Conservation (phyloP, 2,113 vertebrate species). For the Thalassoma bifasciatum region DNA sequence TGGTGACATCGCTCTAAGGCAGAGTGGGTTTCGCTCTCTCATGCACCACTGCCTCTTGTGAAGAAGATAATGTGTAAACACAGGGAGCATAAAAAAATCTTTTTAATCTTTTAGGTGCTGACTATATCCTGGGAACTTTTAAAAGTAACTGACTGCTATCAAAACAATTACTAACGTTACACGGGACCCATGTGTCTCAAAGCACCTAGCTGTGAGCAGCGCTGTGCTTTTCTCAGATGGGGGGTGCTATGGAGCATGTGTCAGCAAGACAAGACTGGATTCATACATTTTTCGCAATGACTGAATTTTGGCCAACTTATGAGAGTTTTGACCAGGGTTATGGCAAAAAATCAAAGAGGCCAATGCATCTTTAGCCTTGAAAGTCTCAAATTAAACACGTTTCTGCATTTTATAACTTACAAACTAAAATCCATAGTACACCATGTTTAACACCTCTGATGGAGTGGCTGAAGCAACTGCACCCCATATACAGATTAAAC, state of each 20-base stretch:
- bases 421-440: not conserved
- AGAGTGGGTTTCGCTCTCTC: constrained; percentile 39
- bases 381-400: not conserved
- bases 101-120: not conserved
- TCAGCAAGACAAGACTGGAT: not conserved
- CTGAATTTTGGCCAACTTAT: too few relatives aligned
- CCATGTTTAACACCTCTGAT: not conserved
- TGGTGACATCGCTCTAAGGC: constrained; percentile 40
- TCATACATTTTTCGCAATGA: not conserved
- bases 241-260: too few relatives aligned
- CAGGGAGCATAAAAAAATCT: not conserved
- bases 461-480: constrained; percentile 13
- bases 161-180: not conserved
- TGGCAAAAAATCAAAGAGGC: too few relatives aligned
- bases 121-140: not conserved
- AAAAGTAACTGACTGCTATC: not conserved
- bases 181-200: too few relatives aligned
- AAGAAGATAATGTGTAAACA: constrained; percentile 32
- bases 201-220: too few relatives aligned
- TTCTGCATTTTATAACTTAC: not conserved
- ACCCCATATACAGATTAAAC: constrained; percentile 19
- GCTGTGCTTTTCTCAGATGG: too few relatives aligned
- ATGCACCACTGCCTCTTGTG: constrained; percentile 31
- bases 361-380: too few relatives aligned
- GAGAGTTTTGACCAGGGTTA: too few relatives aligned